Conservation (phyloP, 2,888 invertebrate genomes). For the Nomada fucata region DNA sequence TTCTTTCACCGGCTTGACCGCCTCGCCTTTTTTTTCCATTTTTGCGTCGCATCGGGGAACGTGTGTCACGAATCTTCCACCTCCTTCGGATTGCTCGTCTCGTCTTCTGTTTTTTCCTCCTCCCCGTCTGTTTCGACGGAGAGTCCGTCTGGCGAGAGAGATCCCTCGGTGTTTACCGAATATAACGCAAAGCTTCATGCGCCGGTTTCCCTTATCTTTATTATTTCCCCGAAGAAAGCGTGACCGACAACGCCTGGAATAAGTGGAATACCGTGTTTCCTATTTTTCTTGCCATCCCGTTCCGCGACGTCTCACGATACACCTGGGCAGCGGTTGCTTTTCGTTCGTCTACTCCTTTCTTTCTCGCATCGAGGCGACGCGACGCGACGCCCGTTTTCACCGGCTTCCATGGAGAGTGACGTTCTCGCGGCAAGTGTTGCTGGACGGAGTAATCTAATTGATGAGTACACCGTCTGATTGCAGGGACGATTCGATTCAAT, state of each 20-base stretch:
- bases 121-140: not conserved
- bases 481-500: no score
- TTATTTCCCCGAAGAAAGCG: slow-evolving; percentile 30
- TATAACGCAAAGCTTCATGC: slow-evolving; percentile 17
- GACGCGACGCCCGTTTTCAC: not conserved
- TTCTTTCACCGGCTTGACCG: slow-evolving; percentile 3
- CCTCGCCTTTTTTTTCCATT: not conserved
- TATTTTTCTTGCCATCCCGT: slow-evolving; percentile 39
- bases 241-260: slow-evolving; percentile 32
- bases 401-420: not conserved
- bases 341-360: not conserved
- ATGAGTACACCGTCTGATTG: not conserved
- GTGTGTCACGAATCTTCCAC: slow-evolving; percentile 14
- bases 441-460: not conserved
- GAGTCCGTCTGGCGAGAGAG: not conserved
- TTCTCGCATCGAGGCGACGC: not conserved
- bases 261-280: slow-evolving; percentile 59
- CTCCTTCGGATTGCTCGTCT: not conserved
- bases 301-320: slow-evolving; percentile 28
- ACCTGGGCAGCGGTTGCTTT: slow-evolving; percentile 25
- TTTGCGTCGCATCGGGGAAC: not conserved
- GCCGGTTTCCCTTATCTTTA: slow-evolving; percentile 39
- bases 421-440: not conserved
- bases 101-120: not conserved
- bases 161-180: slow-evolving; percentile 21